These are phyloP conservation scores for Notothenia rossii DNA, from an alignment of 2,113 vertebrate species.

Conservation along the genomic window DNA sequence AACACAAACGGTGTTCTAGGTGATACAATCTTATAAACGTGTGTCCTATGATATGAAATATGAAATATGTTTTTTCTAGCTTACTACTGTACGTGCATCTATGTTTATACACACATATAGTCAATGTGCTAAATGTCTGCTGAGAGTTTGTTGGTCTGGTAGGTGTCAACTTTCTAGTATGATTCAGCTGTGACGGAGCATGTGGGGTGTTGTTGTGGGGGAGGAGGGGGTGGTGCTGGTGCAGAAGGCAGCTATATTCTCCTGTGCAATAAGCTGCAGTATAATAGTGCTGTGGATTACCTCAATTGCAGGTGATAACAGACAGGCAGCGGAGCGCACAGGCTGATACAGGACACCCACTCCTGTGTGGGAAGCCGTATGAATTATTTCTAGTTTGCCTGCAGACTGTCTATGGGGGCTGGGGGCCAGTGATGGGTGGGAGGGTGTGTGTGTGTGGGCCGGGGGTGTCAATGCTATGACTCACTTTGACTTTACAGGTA, in stretches of 20 bases:
- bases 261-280: slow-evolving; percentile 86
- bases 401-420: slow-evolving; percentile 80
- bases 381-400: slow-evolving; percentile 90
- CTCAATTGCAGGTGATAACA: slow-evolving; percentile 93
- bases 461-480: slow-evolving; percentile 34
- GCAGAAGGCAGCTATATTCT: slow-evolving; percentile 83
- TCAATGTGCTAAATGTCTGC: slow-evolving; percentile 34
- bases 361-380: slow-evolving; percentile 89
- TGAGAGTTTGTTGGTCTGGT: slow-evolving; percentile 54
- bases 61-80: not conserved
- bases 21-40: not conserved
- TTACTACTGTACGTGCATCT: no score
- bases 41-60: not conserved
- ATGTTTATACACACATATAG: not conserved
- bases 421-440: slow-evolving; percentile 61
- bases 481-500: slow-evolving; percentile 53
- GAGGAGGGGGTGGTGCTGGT: slow-evolving; percentile 23
- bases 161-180: slow-evolving; percentile 86
- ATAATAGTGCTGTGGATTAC: slow-evolving; percentile 89
- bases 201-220: slow-evolving; percentile 28
- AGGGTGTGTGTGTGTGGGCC: not conserved
- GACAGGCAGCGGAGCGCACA: slow-evolving; percentile 87
- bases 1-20: not conserved
- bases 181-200: slow-evolving; percentile 72
- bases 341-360: slow-evolving; percentile 90